Evolutionary conservation across 2,113 vertebrate genomes (phyloP), one percentile per base, ranked within the genome.

Genomic region (Neotoma lepida): DNA sequence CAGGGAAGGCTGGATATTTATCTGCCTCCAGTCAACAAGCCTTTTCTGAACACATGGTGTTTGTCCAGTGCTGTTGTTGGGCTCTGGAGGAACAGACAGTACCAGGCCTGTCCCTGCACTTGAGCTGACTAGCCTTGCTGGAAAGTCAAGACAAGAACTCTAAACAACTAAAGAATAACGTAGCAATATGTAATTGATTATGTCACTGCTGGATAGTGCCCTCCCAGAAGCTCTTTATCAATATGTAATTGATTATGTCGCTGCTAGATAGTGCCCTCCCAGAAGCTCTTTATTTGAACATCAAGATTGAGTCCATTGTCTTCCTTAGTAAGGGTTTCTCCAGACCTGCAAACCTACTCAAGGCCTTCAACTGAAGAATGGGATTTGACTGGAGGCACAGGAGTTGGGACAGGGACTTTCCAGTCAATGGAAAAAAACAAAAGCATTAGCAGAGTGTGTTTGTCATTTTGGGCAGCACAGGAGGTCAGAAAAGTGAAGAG

Each of bases 41-140:
- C 89, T 93, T 89, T 90, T 77, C 86, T 82, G 88, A 93, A 86
- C 86, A 94, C 94, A 64, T 10, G 82, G 81, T 92, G 46, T 88
- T 86, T 84, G 92, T 94, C 90, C 77, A 56, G 81, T 20, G 9
- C 77, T 4, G 1, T n/a, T n/a, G 56, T 22, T 63, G 73, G 81
- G 88, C 71, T 92, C 88, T 33, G 82, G 58, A 77, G 95, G 95
- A 94, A 96, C 90, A 68, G 70, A 39, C 54, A 76, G 93, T 94
- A 81, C 90, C 2, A 30, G 82, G 84, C 80, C 76, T 71, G 71
- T 78, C 80, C 35, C 80, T 89, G 63, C 58, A 61, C 64, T 58
- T 4, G 13, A 93, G 92, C 95, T 86, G 95, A 88, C 80, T 77
- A 88, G 44, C 44, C 80, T 88, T 76, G 33, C 85, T 56, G 58